Conservation (phyloP, 2,888 invertebrate genomes). For the Rugalucina vietnamica region DNA sequence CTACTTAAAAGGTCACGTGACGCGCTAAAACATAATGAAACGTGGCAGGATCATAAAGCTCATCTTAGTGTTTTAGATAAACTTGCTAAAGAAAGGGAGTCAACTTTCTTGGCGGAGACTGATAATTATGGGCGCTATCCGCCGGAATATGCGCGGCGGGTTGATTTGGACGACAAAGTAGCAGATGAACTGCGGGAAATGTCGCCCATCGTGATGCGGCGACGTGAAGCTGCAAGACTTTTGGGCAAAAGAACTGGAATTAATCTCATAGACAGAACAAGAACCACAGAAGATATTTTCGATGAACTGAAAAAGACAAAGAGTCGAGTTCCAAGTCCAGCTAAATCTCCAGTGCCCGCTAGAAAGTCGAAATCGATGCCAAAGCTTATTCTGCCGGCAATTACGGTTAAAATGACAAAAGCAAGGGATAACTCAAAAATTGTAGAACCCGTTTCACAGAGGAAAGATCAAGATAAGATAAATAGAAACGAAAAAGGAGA, state of each 20-base stretch:
- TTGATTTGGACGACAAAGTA: slow-evolving; percentile 68
- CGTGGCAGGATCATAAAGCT: slow-evolving; percentile 71
- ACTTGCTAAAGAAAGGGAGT: slow-evolving; percentile 62
- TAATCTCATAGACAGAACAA: slow-evolving; percentile 67
- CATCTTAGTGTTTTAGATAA: slow-evolving; percentile 69
- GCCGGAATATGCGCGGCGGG: slow-evolving; percentile 55
- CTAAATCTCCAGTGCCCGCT: slow-evolving; percentile 20
- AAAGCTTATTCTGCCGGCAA: slow-evolving; percentile 68
- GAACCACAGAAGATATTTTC: slow-evolving; percentile 66
- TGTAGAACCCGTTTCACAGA: slow-evolving; percentile 20
- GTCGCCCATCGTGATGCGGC: slow-evolving; percentile 65
- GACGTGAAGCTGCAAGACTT: slow-evolving; percentile 64
- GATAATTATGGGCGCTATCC: slow-evolving; percentile 71
- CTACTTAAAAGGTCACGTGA: slow-evolving; percentile 67
- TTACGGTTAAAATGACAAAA: slow-evolving; percentile 59
- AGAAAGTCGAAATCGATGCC: slow-evolving; percentile 48
- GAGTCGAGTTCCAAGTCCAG: slow-evolving; percentile 45
- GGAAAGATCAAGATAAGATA: background rate
- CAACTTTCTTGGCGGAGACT: slow-evolving; percentile 32
- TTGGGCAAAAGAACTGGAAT: slow-evolving; percentile 63
- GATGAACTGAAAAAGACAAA: slow-evolving; percentile 52
- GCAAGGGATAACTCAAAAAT: slow-evolving; percentile 19
- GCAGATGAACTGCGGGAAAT: slow-evolving; percentile 68
- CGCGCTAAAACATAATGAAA: slow-evolving; percentile 63
- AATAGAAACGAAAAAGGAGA: background rate